Evolutionary conservation across 2,888 invertebrate genomes (phyloP).

Genomic region (Abrostola triplasia): DNA sequence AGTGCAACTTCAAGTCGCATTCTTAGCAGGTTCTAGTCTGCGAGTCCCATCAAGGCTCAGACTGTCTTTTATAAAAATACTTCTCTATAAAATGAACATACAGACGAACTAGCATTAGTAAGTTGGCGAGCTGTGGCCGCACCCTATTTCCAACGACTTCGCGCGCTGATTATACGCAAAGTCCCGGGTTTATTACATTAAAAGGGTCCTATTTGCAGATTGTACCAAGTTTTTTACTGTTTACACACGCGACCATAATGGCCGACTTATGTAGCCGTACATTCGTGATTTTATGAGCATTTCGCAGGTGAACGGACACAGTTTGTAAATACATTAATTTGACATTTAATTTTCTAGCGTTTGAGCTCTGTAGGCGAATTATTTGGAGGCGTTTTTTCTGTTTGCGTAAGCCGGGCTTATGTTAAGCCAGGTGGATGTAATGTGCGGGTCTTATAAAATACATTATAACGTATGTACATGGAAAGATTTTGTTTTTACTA

Average conservation of each 20-base stretch:
- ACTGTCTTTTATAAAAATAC: too few species aligned
- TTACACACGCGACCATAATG: conserved; percentile 31
- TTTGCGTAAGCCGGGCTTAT: conserved; percentile 9
- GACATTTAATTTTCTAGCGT: conserved; percentile 18
- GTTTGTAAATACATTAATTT: conserved; percentile 39
- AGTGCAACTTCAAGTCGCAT: too few species aligned
- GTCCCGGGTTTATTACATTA: conserved; percentile 50
- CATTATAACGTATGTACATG: neutral
- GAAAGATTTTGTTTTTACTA: too few species aligned
- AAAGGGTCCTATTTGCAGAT: conserved; percentile 54
- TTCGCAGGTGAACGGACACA: conserved; percentile 20
- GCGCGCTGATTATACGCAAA: conserved; percentile 33
- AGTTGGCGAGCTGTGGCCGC: neutral
- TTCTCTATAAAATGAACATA: too few species aligned
- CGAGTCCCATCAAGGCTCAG: too few species aligned
- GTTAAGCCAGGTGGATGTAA: conserved; percentile 16
- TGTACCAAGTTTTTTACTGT: conserved; percentile 36
- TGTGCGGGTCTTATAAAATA: neutral
- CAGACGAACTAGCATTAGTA: too few species aligned
- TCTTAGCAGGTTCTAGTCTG: too few species aligned
- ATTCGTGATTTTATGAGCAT: conserved; percentile 16
- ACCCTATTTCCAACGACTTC: conserved; percentile 2
- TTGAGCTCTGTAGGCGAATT: conserved; percentile 27
- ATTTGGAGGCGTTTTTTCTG: conserved; percentile 33
- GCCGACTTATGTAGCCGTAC: conserved; percentile 15